phyloP scores from a whole-genome alignment of 2,888 invertebrate species.

The Punctoribates punctum region DNA sequence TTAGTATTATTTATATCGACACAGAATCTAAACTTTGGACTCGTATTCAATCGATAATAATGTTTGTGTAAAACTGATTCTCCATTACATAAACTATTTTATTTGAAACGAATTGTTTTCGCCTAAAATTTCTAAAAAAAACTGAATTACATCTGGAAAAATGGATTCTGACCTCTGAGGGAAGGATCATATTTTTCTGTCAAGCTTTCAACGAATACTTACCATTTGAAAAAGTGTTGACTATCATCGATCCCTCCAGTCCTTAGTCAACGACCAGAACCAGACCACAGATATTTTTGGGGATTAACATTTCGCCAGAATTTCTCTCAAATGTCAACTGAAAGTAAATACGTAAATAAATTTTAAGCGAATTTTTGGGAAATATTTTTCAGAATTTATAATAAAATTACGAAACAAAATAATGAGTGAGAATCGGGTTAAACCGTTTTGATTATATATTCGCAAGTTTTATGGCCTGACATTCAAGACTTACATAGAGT shows the following conservation, averaged over 20 bases:
- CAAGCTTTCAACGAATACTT: neutral
- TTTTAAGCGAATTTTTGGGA: neutral
- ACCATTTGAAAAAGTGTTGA: neutral
- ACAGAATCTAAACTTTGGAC: neutral
- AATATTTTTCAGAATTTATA: neutral
- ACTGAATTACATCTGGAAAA: conserved; percentile 9
- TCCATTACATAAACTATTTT: neutral
- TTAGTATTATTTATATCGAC: neutral
- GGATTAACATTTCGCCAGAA: neutral
- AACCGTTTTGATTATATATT: neutral
- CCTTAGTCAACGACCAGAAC: neutral
- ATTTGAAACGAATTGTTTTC: neutral
- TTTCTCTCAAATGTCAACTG: neutral
- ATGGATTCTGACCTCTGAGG: neutral
- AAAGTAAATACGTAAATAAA: conserved; percentile 3
- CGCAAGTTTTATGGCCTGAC: neutral
- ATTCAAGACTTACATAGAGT: neutral
- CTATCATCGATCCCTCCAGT: neutral
- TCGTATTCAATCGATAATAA: neutral
- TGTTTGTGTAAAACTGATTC: conserved; percentile 5
- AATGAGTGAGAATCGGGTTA: neutral
- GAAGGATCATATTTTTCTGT: neutral
- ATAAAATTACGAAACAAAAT: neutral
- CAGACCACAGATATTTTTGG: neutral
- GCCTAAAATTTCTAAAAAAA: neutral